Conservation (phyloP, 2,888 invertebrate genomes). For the Mantis religiosa region DNA sequence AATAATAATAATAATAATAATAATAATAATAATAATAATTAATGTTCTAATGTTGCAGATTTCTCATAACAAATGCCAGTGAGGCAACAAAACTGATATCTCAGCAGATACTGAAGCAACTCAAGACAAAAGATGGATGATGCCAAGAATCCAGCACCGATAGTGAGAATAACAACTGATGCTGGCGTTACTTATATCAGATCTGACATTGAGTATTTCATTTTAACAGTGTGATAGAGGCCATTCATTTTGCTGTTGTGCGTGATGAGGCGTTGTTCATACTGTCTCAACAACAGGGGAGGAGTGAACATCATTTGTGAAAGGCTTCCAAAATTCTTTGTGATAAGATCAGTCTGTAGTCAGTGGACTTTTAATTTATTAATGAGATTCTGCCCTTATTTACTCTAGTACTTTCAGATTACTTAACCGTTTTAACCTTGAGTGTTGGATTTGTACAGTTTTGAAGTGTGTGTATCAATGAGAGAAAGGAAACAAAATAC, state of each 20-base stretch:
- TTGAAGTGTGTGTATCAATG: background rate
- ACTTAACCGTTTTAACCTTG: background rate
- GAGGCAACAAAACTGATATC: conserved; percentile 87
- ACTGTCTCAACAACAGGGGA: background rate
- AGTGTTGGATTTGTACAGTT: background rate
- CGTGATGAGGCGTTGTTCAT: background rate
- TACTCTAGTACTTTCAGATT: background rate
- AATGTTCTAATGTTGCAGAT: conserved; percentile 46
- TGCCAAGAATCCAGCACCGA: background rate
- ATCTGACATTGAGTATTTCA: background rate
- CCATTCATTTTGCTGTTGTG: background rate
- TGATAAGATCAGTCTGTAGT: background rate
- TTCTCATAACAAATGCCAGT: conserved; percentile 86
- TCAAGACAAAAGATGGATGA: conserved; percentile 39
- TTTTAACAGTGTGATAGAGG: background rate
- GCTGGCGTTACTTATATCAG: background rate
- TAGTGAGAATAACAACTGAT: background rate
- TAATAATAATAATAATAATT: no score
- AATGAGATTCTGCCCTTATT: background rate
- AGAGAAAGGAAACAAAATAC: background rate
- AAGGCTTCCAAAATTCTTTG: background rate
- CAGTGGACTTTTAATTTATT: background rate
- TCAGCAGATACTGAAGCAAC: conserved; percentile 73
- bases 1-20: no score
- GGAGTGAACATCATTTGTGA: background rate